Percentiles rank a stretch among this genome's conserved stretches.
These are phyloP conservation scores for Ernsta delagoae DNA, from an alignment of 2,888 invertebrate species.

Conservation along the genomic window DNA sequence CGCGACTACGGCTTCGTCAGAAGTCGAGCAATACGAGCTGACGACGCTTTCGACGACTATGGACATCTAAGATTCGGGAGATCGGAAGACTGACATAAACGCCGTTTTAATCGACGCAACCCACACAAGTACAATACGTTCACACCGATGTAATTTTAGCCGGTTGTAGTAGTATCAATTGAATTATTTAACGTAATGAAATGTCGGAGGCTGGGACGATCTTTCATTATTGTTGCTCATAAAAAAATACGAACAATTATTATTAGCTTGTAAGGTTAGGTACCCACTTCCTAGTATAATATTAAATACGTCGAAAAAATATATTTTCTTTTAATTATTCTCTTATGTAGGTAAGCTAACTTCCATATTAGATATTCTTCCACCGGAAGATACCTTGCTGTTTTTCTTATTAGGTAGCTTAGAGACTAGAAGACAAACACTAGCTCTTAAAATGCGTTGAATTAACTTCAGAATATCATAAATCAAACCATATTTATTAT, in stretches of 20 bases:
- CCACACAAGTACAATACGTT: conserved; percentile 38
- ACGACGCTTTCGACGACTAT: conserved; percentile 90
- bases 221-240: conserved; percentile 41
- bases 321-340: neutral
- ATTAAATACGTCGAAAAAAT: neutral
- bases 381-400: too few relatives aligned
- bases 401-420: too few relatives aligned
- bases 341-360: too few relatives aligned
- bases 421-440: too few relatives aligned
- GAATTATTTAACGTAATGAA: conserved; percentile 39
- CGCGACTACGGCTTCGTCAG: conserved; percentile 86
- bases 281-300: neutral
- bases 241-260: too few relatives aligned
- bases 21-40: conserved; percentile 67
- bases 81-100: conserved; percentile 74
- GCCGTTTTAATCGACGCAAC: conserved; percentile 18
- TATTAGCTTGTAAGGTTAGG: too few relatives aligned
- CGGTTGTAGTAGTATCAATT: neutral
- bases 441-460: too few relatives aligned
- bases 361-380: too few relatives aligned
- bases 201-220: conserved; percentile 69
- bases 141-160: conserved; percentile 3
- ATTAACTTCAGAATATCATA: neutral
- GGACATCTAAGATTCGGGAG: conserved; percentile 89
- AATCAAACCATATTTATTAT: conserved; percentile 12